A percentile compares a stretch with the other conserved stretches of the same genome.
These are phyloP conservation scores for Parnassius apollo DNA, from an alignment of 2,888 invertebrate genomes.

Conservation along the genomic window DNA sequence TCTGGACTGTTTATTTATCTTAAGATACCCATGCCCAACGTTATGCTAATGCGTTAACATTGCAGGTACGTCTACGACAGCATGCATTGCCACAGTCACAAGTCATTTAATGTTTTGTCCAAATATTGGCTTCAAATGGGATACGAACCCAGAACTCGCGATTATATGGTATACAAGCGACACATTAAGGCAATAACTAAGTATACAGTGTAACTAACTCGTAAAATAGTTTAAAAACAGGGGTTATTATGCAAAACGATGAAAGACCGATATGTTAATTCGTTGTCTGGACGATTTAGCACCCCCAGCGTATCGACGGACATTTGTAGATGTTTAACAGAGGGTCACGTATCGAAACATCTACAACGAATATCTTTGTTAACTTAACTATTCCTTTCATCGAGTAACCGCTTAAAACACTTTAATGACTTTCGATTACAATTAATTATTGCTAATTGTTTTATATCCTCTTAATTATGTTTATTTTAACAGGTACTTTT, in stretches of 20 bases:
- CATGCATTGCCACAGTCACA: too few relatives aligned
- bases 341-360: conserved; percentile 60
- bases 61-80: too few relatives aligned
- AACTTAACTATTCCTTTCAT: conserved; percentile 53
- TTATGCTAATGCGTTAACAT: too few relatives aligned
- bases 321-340: conserved; percentile 60
- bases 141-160: too few relatives aligned
- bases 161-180: too few relatives aligned
- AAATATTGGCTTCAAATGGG: too few relatives aligned
- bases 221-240: conserved; percentile 28
- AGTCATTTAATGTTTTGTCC: too few relatives aligned
- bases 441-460: conserved; percentile 31
- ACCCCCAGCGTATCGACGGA: conserved; percentile 54
- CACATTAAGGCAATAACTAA: conserved; percentile 18
- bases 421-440: conserved; percentile 42
- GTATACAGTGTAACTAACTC: conserved; percentile 17
- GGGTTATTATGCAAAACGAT: conserved; percentile 66
- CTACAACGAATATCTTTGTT: conserved; percentile 40
- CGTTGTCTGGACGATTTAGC: conserved; percentile 71
- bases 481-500: background rate
- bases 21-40: too few relatives aligned
- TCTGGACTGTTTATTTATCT: too few relatives aligned
- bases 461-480: conserved; percentile 23
- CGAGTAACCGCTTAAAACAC: conserved; percentile 48
- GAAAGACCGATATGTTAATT: conserved; percentile 73